A percentile compares a stretch with the other conserved stretches of the same genome.
These are phyloP conservation scores for Rattus rattus DNA, from an alignment of 2,113 vertebrate genomes.

Conservation along the genomic window DNA sequence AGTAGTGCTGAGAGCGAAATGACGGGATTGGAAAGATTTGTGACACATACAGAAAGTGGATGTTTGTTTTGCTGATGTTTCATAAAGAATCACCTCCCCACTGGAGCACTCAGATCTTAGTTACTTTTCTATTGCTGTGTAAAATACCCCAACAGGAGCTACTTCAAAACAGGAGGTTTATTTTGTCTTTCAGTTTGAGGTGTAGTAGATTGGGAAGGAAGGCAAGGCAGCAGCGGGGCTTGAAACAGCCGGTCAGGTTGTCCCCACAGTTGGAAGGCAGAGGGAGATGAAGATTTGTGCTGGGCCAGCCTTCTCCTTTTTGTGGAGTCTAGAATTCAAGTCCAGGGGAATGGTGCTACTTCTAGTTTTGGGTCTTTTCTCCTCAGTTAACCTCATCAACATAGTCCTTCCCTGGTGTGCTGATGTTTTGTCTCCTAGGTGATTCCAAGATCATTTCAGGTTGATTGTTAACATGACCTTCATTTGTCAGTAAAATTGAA, in stretches of 20 bases:
- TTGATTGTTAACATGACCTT: neutral
- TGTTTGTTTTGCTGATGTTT: neutral
- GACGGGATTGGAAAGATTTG: neutral
- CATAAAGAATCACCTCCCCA: neutral
- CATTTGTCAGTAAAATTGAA: slow-evolving; percentile 11
- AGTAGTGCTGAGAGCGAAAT: neutral
- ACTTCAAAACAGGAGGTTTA: neutral
- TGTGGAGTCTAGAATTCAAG: neutral
- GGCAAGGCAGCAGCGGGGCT: neutral
- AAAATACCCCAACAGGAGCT: neutral
- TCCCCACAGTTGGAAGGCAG: neutral
- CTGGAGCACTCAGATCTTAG: neutral
- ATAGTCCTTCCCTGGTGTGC: neutral
- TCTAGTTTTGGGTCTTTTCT: neutral
- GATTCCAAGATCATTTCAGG: neutral
- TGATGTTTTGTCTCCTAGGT: neutral
- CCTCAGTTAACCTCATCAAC: neutral
- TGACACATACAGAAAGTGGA: neutral
- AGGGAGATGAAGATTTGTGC: neutral
- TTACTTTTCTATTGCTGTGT: neutral
- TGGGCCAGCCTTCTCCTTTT: neutral
- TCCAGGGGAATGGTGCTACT: neutral
- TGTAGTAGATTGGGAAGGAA: neutral
- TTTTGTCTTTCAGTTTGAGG: neutral
- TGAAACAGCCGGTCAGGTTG: neutral